A percentile compares a stretch with the other conserved stretches of the same genome.
Evolutionary conservation across 2,888 invertebrate species (phyloP).

Genomic region (Cantharis flavilabris): DNA sequence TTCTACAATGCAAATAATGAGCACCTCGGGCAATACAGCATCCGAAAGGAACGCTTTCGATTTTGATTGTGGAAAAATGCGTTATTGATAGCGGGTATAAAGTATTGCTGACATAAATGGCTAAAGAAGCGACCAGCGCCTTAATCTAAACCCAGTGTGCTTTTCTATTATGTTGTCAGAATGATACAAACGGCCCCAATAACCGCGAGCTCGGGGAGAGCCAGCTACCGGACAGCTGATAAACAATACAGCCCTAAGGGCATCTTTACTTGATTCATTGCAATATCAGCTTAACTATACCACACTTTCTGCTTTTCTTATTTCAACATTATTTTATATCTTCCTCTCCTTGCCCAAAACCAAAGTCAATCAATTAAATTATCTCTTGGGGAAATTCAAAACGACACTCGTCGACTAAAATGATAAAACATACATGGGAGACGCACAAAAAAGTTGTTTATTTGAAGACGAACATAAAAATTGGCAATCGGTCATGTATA

Average conservation of each 20-base stretch:
- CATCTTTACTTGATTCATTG: constrained; percentile 37
- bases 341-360: background rate
- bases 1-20: constrained; percentile 23
- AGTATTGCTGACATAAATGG: constrained; percentile 33
- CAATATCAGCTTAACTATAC: constrained; percentile 24
- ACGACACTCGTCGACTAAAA: background rate
- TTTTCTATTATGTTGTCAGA: constrained; percentile 57
- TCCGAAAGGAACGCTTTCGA: background rate
- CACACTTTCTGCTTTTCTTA: background rate
- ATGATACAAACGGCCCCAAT: constrained; percentile 56
- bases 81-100: constrained; percentile 30
- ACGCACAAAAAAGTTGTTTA: background rate
- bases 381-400: background rate
- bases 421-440: background rate
- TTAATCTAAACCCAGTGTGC: constrained; percentile 51
- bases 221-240: constrained; percentile 53
- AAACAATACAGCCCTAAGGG: constrained; percentile 46
- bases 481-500: constrained; percentile 36
- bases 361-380: background rate
- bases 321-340: constrained; percentile 5
- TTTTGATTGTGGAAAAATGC: constrained; percentile 24
- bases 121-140: constrained; percentile 45
- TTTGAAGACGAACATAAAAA: constrained; percentile 6
- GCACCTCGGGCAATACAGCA: constrained; percentile 5
- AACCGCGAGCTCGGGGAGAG: constrained; percentile 52